Percentiles rank a stretch among this genome's conserved stretches.
phyloP scores from a whole-genome alignment of 2,113 vertebrate genomes.

The Xiphophorus maculatus region DNA sequence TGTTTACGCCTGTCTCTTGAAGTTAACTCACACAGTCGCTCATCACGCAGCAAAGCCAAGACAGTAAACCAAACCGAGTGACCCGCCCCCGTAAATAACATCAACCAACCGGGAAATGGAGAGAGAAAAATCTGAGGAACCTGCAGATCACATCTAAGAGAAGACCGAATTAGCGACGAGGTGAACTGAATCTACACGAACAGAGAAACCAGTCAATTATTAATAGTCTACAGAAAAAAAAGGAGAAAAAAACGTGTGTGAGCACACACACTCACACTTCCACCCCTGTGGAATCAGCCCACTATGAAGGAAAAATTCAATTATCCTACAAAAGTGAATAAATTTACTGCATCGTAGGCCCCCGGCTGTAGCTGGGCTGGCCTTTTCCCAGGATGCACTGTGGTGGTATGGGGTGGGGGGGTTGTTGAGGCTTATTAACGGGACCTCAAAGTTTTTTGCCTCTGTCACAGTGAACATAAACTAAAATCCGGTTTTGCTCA shows the following conservation, averaged over 20 bases:
- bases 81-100: constrained; percentile 65
- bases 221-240: constrained; percentile 59
- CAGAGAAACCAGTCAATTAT: constrained; percentile 69
- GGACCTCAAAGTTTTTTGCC: constrained; percentile 51
- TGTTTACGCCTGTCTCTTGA: constrained; percentile 56
- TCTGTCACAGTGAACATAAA: constrained; percentile 42
- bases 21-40: constrained; percentile 33
- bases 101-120: constrained; percentile 42
- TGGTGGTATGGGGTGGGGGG: constrained; percentile 9
- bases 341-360: constrained; percentile 70
- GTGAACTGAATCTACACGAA: constrained; percentile 54
- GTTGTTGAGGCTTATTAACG: constrained; percentile 58
- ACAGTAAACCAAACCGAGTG: constrained; percentile 33
- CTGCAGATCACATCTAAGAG: constrained; percentile 52
- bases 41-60: constrained; percentile 56
- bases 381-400: constrained; percentile 66
- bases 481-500: constrained; percentile 8
- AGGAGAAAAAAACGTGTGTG: background rate
- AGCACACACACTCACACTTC: background rate
- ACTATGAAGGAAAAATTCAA: constrained; percentile 80
- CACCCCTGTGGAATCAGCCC: constrained; percentile 63
- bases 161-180: constrained; percentile 57
- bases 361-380: constrained; percentile 52
- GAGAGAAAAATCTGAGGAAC: constrained; percentile 1
- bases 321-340: constrained; percentile 83